Base-by-base conservation (phyloP, 2,113 vertebrate genomes). In the Hemibagrus wyckioides region DNA sequence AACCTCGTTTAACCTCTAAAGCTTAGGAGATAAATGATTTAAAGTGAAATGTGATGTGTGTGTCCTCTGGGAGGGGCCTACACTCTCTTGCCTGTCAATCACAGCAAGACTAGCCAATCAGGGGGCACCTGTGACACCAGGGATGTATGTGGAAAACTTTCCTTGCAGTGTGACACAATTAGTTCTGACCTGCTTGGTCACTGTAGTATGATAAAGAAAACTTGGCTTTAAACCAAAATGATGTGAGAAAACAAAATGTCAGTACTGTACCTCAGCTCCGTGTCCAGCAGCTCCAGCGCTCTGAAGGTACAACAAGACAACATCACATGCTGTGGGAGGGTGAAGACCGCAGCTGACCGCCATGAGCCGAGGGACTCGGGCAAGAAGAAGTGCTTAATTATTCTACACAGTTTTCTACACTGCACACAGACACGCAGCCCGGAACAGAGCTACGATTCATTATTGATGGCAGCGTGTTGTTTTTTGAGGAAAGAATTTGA, bases 361-460 rank as follows among this genome's bases (percentile, higher is more conserved):
- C 14, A 7, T 65, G 8, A 59, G 57, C 65, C 14, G 19, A 17
- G 65, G 33, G 30, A 36, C 61, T 25, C 28, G 25, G 3, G 10
- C 28, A 63, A n/a, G 1, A 33, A 33, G 30, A 36, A 71, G 19
- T 9, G 30, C 3, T 39, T 71, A 71, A 57, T 59, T 59, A 83
- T 25, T 52, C 52, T 19, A 48, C 48, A 23, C 30, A 25, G 48
- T 25, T 56, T 56, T 73, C 28, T 25, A n/a, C 11, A 54, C 63
- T 54, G 36, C 50, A 39, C 19, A 52, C 21, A 52, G 21, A 33
- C 23, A 7, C 21, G 30, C n/a, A 67, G 87, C 50, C 30, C 48
- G 48, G 65, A 88, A 71, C 67, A 9, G 36, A 80, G 36, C 73
- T 25, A 15, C 5, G 48, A 69, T 88, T 50, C 48, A 85, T 83